phyloP scores from a whole-genome alignment of 2,797 vertebrate species.

The Poecilia velifera region DNA sequence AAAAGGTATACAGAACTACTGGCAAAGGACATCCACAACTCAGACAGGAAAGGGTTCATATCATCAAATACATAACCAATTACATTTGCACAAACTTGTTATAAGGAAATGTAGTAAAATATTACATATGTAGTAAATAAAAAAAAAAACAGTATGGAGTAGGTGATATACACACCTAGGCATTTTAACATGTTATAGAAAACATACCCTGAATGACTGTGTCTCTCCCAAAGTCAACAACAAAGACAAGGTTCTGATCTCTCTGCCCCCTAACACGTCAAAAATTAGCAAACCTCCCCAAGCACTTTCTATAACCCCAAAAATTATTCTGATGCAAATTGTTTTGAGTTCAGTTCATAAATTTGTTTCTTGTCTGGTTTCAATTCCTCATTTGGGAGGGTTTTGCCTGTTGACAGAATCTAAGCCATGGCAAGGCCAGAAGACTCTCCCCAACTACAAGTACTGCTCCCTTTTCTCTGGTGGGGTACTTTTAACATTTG shows the following conservation, averaged over 20 bases:
- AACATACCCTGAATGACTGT: constrained; percentile 77
- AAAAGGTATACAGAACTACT: constrained; percentile 45
- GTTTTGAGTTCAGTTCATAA: constrained; percentile 26
- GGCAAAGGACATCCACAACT: constrained; percentile 47
- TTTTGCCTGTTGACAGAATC: constrained; percentile 81
- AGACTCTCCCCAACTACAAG: constrained; percentile 87
- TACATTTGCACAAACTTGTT: constrained; percentile 72
- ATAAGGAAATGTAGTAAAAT: constrained; percentile 76
- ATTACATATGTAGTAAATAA: constrained; percentile 72
- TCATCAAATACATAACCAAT: constrained; percentile 53
- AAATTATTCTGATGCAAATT: constrained; percentile 38
- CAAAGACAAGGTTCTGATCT: constrained; percentile 61
- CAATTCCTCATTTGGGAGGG: constrained; percentile 76
- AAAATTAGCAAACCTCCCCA: constrained; percentile 16
- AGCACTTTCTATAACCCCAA: constrained; percentile 25
- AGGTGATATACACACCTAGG: constrained; percentile 71
- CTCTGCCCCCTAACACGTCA: constrained; percentile 8
- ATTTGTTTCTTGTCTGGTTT: constrained; percentile 67
- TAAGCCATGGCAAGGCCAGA: constrained; percentile 83
- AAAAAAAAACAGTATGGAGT: constrained; percentile 25
- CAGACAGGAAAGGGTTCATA: constrained; percentile 40
- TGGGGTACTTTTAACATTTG: constrained; percentile 90
- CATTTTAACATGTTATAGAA: constrained; percentile 75
- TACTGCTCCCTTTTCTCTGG: constrained; percentile 90
- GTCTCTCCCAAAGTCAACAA: constrained; percentile 72